phyloP scores from a whole-genome alignment of 2,797 vertebrate genomes.

The Sardinella longiceps region DNA sequence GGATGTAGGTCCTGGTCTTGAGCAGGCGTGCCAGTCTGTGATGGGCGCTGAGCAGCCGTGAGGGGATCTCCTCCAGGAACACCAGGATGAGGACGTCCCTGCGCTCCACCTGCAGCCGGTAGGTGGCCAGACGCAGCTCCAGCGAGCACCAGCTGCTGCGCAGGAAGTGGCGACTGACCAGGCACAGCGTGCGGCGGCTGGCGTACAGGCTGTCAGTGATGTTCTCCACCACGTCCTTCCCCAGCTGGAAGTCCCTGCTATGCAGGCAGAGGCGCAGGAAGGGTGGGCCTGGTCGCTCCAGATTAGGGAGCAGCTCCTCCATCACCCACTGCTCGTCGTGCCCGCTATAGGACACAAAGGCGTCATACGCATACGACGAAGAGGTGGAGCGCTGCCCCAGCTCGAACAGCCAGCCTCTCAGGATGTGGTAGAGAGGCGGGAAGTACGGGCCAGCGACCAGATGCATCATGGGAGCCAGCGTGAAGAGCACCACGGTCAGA shows the following conservation, averaged over 20 bases:
- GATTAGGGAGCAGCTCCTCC: conserved; percentile 60
- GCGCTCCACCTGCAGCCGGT: conserved; percentile 54
- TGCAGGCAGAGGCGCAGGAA: conserved; percentile 60
- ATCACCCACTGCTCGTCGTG: conserved; percentile 68
- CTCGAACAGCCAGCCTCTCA: conserved; percentile 32
- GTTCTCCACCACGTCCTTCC: conserved; percentile 55
- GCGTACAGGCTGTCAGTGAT: conserved; percentile 54
- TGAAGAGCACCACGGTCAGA: background rate
- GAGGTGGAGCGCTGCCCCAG: conserved; percentile 32
- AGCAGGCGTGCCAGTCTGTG: conserved; percentile 59
- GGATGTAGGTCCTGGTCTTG: conserved; percentile 44
- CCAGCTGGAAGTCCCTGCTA: conserved; percentile 59
- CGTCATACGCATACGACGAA: conserved; percentile 60
- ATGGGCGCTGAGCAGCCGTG: conserved; percentile 62
- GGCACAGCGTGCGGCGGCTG: conserved; percentile 53
- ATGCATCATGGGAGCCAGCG: background rate
- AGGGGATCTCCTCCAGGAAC: conserved; percentile 66
- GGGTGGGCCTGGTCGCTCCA: conserved; percentile 41
- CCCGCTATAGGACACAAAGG: conserved; percentile 71
- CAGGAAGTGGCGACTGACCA: conserved; percentile 51
- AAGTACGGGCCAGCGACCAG: conserved; percentile 17
- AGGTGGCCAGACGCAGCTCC: conserved; percentile 49
- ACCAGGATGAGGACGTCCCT: conserved; percentile 67
- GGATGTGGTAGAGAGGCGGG: background rate
- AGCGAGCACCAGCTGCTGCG: conserved; percentile 55